Percentiles rank a stretch among this genome's conserved stretches.
phyloP scores from a whole-genome alignment of 2,888 invertebrate species.

The Colostygia pectinataria region DNA sequence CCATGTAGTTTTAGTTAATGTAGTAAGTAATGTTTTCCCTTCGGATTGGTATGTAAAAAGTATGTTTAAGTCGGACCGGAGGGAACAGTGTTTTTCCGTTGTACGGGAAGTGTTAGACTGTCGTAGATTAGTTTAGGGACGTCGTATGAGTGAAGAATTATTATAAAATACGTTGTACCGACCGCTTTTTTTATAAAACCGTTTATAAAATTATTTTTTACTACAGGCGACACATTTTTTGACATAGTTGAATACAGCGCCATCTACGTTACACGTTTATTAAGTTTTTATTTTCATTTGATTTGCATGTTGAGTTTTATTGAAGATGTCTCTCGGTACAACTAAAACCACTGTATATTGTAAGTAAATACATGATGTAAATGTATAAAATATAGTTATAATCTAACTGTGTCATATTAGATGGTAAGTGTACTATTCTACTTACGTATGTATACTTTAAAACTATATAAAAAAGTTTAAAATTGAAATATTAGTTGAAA shows the following conservation, averaged over 20 bases:
- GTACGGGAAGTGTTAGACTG: constrained; percentile 81
- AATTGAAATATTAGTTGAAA: constrained; percentile 68
- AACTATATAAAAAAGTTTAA: constrained; percentile 73
- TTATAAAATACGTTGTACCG: constrained; percentile 49
- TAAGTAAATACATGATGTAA: constrained; percentile 78
- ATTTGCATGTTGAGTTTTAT: constrained; percentile 28
- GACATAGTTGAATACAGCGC: constrained; percentile 33
- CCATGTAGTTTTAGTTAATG: constrained; percentile 68
- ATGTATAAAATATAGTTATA: constrained; percentile 75
- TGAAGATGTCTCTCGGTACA: constrained; percentile 54
- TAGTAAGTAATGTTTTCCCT: constrained; percentile 65
- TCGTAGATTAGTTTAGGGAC: constrained; percentile 75
- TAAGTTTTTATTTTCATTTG: constrained; percentile 17
- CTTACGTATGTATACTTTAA: constrained; percentile 75
- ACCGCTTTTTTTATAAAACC: constrained; percentile 43
- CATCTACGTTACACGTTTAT: constrained; percentile 28
- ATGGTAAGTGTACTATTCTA: constrained; percentile 78
- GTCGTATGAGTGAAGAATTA: constrained; percentile 70
- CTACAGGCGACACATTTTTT: constrained; percentile 25
- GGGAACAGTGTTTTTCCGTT: constrained; percentile 78
- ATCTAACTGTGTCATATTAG: constrained; percentile 83
- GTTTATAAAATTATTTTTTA: constrained; percentile 15
- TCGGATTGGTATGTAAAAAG: constrained; percentile 67
- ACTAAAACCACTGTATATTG: constrained; percentile 68
- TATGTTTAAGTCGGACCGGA: constrained; percentile 63